Percentiles rank a stretch among this genome's conserved stretches.
Evolutionary conservation across 2,797 vertebrate genomes (phyloP).

Genomic region (Hoplostethus mediterraneus): DNA sequence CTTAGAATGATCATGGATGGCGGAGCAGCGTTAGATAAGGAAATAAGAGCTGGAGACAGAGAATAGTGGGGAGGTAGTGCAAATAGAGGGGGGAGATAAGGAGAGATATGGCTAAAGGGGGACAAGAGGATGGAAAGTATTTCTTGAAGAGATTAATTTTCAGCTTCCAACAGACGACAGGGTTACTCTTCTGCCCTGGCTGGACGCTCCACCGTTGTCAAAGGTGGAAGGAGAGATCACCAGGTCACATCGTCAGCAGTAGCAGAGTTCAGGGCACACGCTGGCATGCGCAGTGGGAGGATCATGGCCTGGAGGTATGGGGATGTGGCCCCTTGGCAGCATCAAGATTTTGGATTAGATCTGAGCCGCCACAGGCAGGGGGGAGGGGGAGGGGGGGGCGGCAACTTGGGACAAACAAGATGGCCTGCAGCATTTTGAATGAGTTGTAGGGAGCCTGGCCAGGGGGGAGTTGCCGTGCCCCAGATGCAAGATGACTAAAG

Average conservation of each 20-base stretch:
- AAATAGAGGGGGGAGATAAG: not conserved
- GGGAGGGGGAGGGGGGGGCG: slow-evolving; percentile 12
- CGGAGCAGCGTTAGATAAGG: too few relatives aligned
- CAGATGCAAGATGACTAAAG: slow-evolving; percentile 7
- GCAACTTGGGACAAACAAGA: slow-evolving; percentile 49
- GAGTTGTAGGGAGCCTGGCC: slow-evolving; percentile 26
- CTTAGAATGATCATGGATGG: too few relatives aligned
- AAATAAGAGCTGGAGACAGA: not conserved
- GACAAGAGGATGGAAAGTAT: slow-evolving; percentile 49
- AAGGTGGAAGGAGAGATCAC: slow-evolving; percentile 66
- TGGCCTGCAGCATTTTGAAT: slow-evolving; percentile 37
- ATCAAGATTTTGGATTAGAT: slow-evolving; percentile 46
- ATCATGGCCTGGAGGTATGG: slow-evolving; percentile 32
- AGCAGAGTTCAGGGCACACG: slow-evolving; percentile 45
- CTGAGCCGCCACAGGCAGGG: slow-evolving; percentile 54
- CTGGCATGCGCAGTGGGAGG: slow-evolving; percentile 19
- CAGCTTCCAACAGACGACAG: slow-evolving; percentile 32
- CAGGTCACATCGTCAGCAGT: slow-evolving; percentile 60
- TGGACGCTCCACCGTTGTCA: slow-evolving; percentile 68
- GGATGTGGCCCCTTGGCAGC: slow-evolving; percentile 56
- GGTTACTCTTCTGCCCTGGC: slow-evolving; percentile 48
- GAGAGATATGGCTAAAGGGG: slow-evolving; percentile 45
- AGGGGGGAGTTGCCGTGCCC: slow-evolving; percentile 38
- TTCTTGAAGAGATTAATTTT: slow-evolving; percentile 64
- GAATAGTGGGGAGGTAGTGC: not conserved